Evolutionary conservation across 2,888 invertebrate genomes (phyloP).

Genomic region (Phymatocera aterrima): DNA sequence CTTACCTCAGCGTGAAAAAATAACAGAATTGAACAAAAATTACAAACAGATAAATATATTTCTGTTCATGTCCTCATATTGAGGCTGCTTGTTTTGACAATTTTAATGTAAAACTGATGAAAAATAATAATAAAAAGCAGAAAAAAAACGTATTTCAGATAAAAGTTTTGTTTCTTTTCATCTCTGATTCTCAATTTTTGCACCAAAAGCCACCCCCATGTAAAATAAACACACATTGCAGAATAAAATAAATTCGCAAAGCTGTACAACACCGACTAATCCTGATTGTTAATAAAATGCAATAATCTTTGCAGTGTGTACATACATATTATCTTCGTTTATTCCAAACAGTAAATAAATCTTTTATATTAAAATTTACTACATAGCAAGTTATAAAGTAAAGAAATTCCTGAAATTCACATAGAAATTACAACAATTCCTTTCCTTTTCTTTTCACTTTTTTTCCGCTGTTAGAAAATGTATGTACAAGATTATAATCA

Average conservation of each 20-base stretch:
- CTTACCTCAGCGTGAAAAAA: not conserved
- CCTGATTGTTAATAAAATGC: slow-evolving; percentile 53
- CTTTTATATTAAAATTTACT: slow-evolving; percentile 12
- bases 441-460: too few species aligned
- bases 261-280: too few species aligned
- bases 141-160: slow-evolving; percentile 46
- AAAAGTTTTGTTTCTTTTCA: not conserved
- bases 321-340: slow-evolving; percentile 29
- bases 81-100: slow-evolving; percentile 52
- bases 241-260: too few species aligned
- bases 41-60: not conserved
- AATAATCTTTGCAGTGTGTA: not conserved
- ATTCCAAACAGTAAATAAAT: slow-evolving; percentile 44
- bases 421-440: slow-evolving; percentile 19
- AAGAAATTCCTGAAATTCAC: slow-evolving; percentile 13
- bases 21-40: not conserved
- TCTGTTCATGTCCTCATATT: slow-evolving; percentile 53
- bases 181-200: not conserved
- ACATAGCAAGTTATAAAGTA: slow-evolving; percentile 3
- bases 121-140: too few species aligned
- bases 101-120: slow-evolving; percentile 53
- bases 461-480: too few species aligned
- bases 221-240: too few species aligned
- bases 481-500: slow-evolving; percentile 37
- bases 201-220: too few species aligned